phyloP scores from a whole-genome alignment of 2,113 vertebrate species.

The Rhea pennata region DNA sequence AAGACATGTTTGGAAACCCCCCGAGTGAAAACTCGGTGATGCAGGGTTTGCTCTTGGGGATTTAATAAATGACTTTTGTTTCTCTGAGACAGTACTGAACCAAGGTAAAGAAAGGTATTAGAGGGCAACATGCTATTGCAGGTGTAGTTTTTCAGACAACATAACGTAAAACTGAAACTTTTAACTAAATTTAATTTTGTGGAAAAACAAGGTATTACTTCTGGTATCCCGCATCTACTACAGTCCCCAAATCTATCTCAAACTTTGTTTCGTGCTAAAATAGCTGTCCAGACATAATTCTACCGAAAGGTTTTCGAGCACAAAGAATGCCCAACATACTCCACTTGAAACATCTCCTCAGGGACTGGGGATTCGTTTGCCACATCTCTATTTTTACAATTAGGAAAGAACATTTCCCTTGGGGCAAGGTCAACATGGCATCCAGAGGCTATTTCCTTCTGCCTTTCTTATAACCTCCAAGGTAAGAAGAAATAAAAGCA shows the following conservation, averaged over 20 bases:
- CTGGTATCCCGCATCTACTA: not conserved
- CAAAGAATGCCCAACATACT: not conserved
- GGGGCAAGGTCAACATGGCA: not conserved
- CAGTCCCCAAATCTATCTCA: constrained; percentile 3
- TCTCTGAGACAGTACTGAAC: not conserved
- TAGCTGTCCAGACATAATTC: not conserved
- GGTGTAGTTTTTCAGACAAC: not conserved
- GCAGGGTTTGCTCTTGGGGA: not conserved
- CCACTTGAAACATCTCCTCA: not conserved
- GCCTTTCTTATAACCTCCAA: not conserved
- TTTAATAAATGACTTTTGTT: not conserved
- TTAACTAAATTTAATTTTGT: not conserved
- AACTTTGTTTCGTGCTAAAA: constrained; percentile 3
- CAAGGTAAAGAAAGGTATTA: not conserved
- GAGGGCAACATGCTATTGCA: not conserved
- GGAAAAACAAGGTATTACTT: not conserved
- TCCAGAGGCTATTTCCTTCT: not conserved
- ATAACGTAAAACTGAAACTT: not conserved
- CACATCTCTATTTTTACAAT: not conserved
- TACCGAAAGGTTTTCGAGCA: not conserved
- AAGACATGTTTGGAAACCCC: not conserved
- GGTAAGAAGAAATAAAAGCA: not conserved
- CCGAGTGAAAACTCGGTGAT: not conserved
- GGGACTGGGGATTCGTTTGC: not conserved
- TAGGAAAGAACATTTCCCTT: not conserved